Base-by-base conservation (phyloP, 2,797 vertebrate species). In the Sebastes steindachneri region DNA sequence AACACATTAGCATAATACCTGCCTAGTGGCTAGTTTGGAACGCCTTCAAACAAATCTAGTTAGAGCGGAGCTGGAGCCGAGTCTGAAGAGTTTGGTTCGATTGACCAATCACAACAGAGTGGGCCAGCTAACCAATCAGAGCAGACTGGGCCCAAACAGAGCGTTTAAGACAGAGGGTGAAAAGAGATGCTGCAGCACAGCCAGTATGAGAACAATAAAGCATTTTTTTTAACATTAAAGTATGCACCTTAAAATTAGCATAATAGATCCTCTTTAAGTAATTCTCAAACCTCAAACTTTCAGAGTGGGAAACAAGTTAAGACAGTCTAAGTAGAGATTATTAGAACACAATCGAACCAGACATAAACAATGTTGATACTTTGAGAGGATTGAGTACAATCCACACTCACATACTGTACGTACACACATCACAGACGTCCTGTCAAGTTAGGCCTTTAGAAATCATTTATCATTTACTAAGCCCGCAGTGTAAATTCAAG, bases 401-500 rank as follows among this genome's bases (percentile, higher is more conserved):
- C 57, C 35, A 54, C 37, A 45, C 64, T 45, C 12, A 63, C 65
- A 59, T 15, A 21, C 48, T 9, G 19, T n/a, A 51, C 23, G 11
- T 15, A 41, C 48, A 63, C 53, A 57, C 7, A 69, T 66, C 23
- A 28, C 55, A 45, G 35, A 64, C 15, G 10, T 57, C 37, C 26
- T 82, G 26, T 67, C 55, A 45, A 29, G 55, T 70, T 63, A 60
- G 45, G 51, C 71, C 29, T 48, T 77, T 28, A 23, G 29, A 75
- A 77, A 77, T 58, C 60, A 83, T 84, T 73, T 21, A 83, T 83
- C 29, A 76, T 77, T 72, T 55, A 55, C 65, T 9, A 21, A 66
- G 63, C 35, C 4, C 37, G 29, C 23, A 19, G 48, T 7, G 54
- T 23, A 83, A 77, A 68, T 68, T 48, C 59, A 57, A 68, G 41